These are phyloP conservation scores for Leptinotarsa rubiginosa DNA, from an alignment of 2,888 invertebrate species.

Conservation along the genomic window DNA sequence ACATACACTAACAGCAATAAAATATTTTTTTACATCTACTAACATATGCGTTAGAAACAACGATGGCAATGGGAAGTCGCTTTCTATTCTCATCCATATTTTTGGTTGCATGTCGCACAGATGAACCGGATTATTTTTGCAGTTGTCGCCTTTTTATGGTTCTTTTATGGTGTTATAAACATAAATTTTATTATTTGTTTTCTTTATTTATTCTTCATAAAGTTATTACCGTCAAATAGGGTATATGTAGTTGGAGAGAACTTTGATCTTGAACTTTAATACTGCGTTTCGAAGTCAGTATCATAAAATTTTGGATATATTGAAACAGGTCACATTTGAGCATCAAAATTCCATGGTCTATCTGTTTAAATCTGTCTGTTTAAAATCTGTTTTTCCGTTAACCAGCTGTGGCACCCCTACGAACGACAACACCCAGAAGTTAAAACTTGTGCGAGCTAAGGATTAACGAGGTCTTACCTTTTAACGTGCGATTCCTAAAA, in stretches of 20 bases:
- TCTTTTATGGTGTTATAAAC: conserved; percentile 7
- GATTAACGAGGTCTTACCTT: no score
- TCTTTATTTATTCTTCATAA: conserved; percentile 9
- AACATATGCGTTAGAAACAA: conserved; percentile 1
- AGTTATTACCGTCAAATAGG: neutral
- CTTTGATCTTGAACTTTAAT: neutral
- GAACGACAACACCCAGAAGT: no score
- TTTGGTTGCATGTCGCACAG: conserved; percentile 1
- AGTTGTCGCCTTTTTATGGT: conserved; percentile 15
- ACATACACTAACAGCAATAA: neutral
- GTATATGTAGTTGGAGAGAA: neutral
- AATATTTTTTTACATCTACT: neutral
- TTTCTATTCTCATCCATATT: conserved; percentile 10
- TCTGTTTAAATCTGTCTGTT: no score
- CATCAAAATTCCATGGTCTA: no score
- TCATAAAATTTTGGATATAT: no score
- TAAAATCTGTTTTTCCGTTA: no score
- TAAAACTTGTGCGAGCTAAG: no score
- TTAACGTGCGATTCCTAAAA: no score
- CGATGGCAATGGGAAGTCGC: neutral
- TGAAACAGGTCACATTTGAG: no score
- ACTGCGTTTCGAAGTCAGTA: neutral
- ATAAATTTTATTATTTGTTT: conserved; percentile 9
- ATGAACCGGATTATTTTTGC: conserved; percentile 10
- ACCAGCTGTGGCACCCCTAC: no score